Evolutionary conservation across 1,140 invertebrate genomes (phyloP), one percentile per base, ranked within the genome.

Genomic region (Aphis craccivora): DNA sequence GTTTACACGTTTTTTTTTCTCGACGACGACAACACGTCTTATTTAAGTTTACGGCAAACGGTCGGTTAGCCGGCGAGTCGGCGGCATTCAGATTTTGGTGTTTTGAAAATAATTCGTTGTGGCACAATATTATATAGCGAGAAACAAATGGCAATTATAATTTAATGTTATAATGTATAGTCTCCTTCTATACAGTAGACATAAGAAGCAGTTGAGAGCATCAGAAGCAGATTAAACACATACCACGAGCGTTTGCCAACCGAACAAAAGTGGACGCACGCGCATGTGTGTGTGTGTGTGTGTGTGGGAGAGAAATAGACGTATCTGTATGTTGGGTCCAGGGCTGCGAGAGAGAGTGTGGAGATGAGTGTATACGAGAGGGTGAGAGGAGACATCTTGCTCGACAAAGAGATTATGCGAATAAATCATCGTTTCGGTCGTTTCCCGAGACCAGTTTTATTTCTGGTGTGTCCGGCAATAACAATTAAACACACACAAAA

Each of bases 401-500:
- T 91, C 23, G 90, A 91, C 76, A 91, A 91, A 91, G 53, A 92
- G 45, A 93, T 92, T 81, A 83, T 55, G 76, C 91, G 48, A 84
- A 93, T 93, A 93, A 93, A 84, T 93, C 91, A 86, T 93, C 89
- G 89, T 90, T 67, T 40, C 48, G 35, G 91, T 93, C 91, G 90
- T 92, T 92, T 67, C 67, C 48, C 87, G 53, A 90, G 89, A 90
- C 89, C 89, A 91, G 76, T 83, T 91, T 83, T 91, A 91, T 81
- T 91, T 91, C 67, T 91, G 30, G 60, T 83, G 45, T 83, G 67
- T 83, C 67, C 90, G 67, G 90, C 90, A 83, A 83, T 83, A 91
- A 91, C 90, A 91, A 91, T 91, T 83, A 91, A 81, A 76, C 90
- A 51, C 43, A 83, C 67, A 22, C 9, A 35, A 90, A n/a, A 88